A percentile compares a stretch with the other conserved stretches of the same genome.
Evolutionary conservation across 2,888 invertebrate genomes (phyloP).

Genomic region (Mythimna pallens): DNA sequence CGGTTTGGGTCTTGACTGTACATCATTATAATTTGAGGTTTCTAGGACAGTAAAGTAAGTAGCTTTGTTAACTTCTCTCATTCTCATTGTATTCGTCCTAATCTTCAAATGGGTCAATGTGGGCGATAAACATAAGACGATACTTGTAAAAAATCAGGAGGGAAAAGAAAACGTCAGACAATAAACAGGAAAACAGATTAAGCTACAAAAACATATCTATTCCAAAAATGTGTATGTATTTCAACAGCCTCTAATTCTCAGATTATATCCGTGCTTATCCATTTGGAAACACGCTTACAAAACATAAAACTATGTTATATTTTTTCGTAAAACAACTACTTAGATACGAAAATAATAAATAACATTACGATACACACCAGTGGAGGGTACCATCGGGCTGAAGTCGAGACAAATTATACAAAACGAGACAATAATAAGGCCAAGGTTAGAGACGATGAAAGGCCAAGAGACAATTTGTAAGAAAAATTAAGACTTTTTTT

Average conservation of each 20-base stretch:
- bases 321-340: constrained; percentile 24
- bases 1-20: not conserved
- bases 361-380: constrained; percentile 56
- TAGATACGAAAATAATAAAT: constrained; percentile 54
- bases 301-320: not conserved
- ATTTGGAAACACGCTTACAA: constrained; percentile 27
- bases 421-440: constrained; percentile 60
- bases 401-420: constrained; percentile 64
- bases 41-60: not conserved
- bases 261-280: constrained; percentile 6
- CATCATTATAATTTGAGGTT: constrained; percentile 17
- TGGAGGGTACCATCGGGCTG: constrained; percentile 49
- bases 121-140: not conserved
- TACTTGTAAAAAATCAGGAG: not conserved
- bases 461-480: constrained; percentile 54
- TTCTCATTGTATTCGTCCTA: not conserved
- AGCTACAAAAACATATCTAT: not conserved
- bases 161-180: too few species aligned
- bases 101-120: not conserved
- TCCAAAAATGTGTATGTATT: not conserved
- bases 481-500: constrained; percentile 62
- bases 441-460: constrained; percentile 57
- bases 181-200: not conserved
- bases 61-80: not conserved
- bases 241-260: constrained; percentile 19